Percentiles rank a stretch among this genome's conserved stretches.
These are phyloP conservation scores for Pachliopta kotzebuea DNA, from an alignment of 2,888 invertebrate genomes.

Conservation along the genomic window DNA sequence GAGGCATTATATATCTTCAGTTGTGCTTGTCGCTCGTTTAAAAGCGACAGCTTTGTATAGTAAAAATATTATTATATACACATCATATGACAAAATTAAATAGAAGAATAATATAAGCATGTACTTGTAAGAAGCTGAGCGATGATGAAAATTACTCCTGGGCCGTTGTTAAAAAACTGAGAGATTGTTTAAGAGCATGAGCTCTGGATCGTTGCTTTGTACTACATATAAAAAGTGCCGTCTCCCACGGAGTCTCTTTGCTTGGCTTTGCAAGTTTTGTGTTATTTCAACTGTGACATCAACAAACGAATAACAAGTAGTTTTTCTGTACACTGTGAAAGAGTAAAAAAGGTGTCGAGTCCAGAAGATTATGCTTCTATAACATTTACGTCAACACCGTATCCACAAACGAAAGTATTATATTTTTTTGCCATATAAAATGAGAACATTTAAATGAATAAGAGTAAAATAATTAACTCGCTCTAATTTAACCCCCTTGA, in stretches of 20 bases:
- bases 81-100: background rate
- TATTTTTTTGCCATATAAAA: too few relatives aligned
- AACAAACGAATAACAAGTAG: slow-evolving; percentile 15
- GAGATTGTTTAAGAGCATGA: background rate
- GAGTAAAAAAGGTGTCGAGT: background rate
- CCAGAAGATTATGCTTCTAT: too few relatives aligned
- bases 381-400: too few relatives aligned
- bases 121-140: background rate
- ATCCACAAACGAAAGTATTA: too few relatives aligned
- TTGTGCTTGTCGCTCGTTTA: too few relatives aligned
- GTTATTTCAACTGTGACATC: slow-evolving; percentile 24
- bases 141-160: background rate
- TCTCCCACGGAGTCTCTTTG: slow-evolving; percentile 15
- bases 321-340: background rate
- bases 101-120: background rate
- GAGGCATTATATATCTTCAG: too few relatives aligned
- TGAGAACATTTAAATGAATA: too few relatives aligned
- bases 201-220: slow-evolving; percentile 15
- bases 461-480: too few relatives aligned
- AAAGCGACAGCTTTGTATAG: background rate
- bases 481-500: too few relatives aligned
- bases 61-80: background rate
- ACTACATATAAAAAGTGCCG: slow-evolving; percentile 12
- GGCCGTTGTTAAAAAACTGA: background rate
- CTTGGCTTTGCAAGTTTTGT: slow-evolving; percentile 14